Evolutionary conservation across 92 coral and sea anemone genomes (phyloP).

Genomic region (Umimayanthus kanabou): DNA sequence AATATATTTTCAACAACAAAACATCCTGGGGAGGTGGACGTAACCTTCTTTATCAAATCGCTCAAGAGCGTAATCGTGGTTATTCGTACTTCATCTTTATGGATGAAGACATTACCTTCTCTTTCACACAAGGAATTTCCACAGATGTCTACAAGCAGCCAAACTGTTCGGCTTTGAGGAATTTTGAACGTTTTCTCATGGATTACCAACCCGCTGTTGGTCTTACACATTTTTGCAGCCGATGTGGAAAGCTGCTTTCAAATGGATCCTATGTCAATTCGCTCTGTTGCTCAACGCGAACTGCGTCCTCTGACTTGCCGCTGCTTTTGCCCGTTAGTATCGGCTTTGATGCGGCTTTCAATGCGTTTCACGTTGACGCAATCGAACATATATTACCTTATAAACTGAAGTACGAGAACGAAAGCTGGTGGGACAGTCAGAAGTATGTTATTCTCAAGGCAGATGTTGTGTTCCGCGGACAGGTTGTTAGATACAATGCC

Average conservation of each 20-base stretch:
- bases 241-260: constrained; percentile 65
- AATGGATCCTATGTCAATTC: constrained; percentile 56
- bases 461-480: constrained; percentile 88
- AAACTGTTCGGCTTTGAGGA: constrained; percentile 55
- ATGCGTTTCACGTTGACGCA: constrained; percentile 82
- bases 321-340: constrained; percentile 83
- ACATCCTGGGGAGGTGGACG: constrained; percentile 91
- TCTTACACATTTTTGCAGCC: constrained; percentile 81
- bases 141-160: constrained; percentile 37
- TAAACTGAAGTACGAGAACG: constrained; percentile 70
- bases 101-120: constrained; percentile 83
- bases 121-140: constrained; percentile 59
- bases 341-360: constrained; percentile 88
- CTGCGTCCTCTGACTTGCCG: constrained; percentile 53
- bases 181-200: constrained; percentile 77
- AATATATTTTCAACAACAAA: constrained; percentile 54
- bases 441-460: constrained; percentile 85
- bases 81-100: constrained; percentile 81
- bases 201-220: constrained; percentile 86
- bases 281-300: constrained; percentile 74
- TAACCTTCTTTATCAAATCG: constrained; percentile 70
- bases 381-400: constrained; percentile 74
- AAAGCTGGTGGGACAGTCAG: constrained; percentile 98
- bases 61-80: constrained; percentile 45
- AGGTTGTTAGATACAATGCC: constrained; percentile 74